Base-by-base conservation (phyloP, 1,140 invertebrate genomes). In the Mycetomoellerius zeteki region DNA sequence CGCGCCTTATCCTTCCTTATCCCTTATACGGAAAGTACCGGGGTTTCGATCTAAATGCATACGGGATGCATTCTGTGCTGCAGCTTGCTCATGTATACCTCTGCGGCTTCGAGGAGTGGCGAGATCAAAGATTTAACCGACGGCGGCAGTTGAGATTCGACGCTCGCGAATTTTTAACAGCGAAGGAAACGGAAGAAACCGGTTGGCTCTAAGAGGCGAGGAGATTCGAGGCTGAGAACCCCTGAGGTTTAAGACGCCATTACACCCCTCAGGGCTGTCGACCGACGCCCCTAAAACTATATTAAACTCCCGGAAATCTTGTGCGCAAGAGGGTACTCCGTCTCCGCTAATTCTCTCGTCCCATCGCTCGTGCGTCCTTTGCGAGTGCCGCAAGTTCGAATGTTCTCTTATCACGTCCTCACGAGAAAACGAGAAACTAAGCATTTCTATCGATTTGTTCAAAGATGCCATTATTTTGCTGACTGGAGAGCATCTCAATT, bases 231-330 rank as follows among this genome's bases (percentile, higher is more conserved):
- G 77, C 90, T 94, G 94, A 95, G 94, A 92, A 89, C 91, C 94
- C 43, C 94, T 93, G 93, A 92, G 94, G 93, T 94, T 95, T 95
- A 95, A 95, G 95, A 95, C 94, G 94, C 94, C 94, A 95, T 95
- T 95, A 95, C 94, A 94, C 91, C 92, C 94, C 94, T 60, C 84
- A 82, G 90, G 64, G 88, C 93, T 92, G 92, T 91, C 93, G 92
- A 93, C 93, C 94, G 92, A 94, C 94, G 93, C 94, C 94, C 94
- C 94, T 95, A 94, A 95, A 95, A 95, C 94, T 94, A 94, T 95
- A 95, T 95, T 95, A 94, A 95, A 95, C 94, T 95, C 94, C 72
- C 86, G 90, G 93, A 95, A 95, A 95, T 94, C 94, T 95, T 95
- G 80, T 87, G 89, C 92, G 93, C 92, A 92, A 87, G 90, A 93